Conservation (phyloP, 1,140 invertebrate species). For the Reticulitermes speratus region DNA sequence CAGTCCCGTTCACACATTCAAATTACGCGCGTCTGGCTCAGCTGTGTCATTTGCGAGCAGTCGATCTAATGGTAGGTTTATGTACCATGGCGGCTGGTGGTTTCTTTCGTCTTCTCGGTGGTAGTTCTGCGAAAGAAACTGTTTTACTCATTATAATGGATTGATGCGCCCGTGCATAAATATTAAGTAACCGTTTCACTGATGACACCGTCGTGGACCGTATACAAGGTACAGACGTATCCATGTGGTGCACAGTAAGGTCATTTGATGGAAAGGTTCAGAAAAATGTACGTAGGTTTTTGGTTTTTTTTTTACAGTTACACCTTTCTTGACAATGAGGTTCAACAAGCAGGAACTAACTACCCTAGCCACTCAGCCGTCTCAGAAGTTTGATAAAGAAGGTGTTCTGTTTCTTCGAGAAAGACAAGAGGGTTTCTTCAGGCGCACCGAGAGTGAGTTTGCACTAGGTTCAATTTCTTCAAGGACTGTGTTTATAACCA, state of each 20-base stretch:
- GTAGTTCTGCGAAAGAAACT: background rate
- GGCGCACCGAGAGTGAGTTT: slow-evolving; percentile 81
- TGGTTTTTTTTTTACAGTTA: slow-evolving; percentile 1
- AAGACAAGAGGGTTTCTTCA: slow-evolving; percentile 88
- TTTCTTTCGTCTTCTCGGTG: background rate
- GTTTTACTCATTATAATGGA: background rate
- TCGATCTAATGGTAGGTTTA: background rate
- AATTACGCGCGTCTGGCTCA: background rate
- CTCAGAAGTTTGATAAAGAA: slow-evolving; percentile 89
- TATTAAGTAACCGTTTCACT: background rate
- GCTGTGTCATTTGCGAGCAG: background rate
- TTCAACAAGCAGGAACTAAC: slow-evolving; percentile 88
- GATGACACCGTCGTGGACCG: slow-evolving; percentile 1
- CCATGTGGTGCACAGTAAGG: background rate
- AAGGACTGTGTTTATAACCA: slow-evolving; percentile 7
- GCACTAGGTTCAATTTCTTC: slow-evolving; percentile 7
- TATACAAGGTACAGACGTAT: background rate
- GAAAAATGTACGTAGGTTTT: background rate
- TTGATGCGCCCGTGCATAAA: background rate
- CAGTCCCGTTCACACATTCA: background rate
- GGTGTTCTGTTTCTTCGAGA: slow-evolving; percentile 83
- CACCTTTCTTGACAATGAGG: slow-evolving; percentile 63
- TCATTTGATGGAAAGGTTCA: background rate
- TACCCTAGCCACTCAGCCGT: slow-evolving; percentile 79
- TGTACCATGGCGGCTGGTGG: background rate